Percentiles rank a stretch among this genome's conserved stretches.
These are phyloP conservation scores for Drosophila kuntzei DNA, from an alignment of 2,888 invertebrate species.

Conservation along the genomic window DNA sequence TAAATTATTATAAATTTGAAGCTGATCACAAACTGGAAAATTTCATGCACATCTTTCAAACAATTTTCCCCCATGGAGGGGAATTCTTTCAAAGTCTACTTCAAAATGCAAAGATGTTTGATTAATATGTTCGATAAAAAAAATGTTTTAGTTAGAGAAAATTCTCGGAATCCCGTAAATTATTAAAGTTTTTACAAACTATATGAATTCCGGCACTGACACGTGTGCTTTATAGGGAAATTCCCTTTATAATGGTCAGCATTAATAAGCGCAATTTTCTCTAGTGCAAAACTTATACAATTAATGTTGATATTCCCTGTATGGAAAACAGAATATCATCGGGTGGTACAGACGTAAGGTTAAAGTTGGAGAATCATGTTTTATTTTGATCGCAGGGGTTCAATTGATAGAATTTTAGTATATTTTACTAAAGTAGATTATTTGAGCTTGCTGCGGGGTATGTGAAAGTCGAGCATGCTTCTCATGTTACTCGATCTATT, in stretches of 20 bases:
- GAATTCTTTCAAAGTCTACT: background rate
- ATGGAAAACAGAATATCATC: background rate
- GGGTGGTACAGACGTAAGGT: background rate
- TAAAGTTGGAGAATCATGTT: background rate
- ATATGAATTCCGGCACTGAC: conserved; percentile 5
- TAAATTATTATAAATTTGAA: no score
- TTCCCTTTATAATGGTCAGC: conserved; percentile 25
- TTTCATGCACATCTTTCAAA: no score
- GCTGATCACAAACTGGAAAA: no score
- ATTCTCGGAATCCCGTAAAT: conserved; percentile 9
- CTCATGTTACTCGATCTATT: background rate
- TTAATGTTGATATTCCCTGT: conserved; percentile 27
- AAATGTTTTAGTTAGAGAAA: background rate
- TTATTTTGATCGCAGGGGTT: background rate
- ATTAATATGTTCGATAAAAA: background rate
- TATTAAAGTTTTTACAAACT: conserved; percentile 3
- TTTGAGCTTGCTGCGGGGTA: conserved; percentile 17
- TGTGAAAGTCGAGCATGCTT: background rate
- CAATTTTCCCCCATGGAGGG: background rate
- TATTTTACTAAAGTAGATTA: background rate
- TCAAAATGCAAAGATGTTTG: background rate
- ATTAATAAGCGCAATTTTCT: conserved; percentile 29
- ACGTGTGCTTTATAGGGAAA: conserved; percentile 49
- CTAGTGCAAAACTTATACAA: conserved; percentile 5
- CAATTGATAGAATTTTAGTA: background rate